A percentile compares a stretch with the other conserved stretches of the same genome.
Conservation (phyloP, 2,888 invertebrate species). For the Amiota communis region DNA sequence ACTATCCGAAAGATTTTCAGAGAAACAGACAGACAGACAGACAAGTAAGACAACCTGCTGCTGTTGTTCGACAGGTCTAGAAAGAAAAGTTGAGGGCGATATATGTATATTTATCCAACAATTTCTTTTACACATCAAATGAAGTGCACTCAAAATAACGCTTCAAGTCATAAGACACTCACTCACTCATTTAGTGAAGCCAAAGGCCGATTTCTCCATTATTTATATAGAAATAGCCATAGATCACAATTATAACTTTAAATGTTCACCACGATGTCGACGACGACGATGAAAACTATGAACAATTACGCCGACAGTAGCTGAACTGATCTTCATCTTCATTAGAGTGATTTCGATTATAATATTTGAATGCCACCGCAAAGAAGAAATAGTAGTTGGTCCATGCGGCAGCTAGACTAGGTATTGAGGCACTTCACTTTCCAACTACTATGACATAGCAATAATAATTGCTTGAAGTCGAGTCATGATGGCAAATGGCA, state of each 20-base stretch:
- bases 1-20: too few relatives aligned
- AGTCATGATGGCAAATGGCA: slow-evolving; percentile 32
- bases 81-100: slow-evolving; percentile 37
- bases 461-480: slow-evolving; percentile 57
- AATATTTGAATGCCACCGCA: slow-evolving; percentile 64
- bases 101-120: slow-evolving; percentile 48
- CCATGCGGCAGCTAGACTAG: slow-evolving; percentile 1
- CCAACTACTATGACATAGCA: slow-evolving; percentile 63
- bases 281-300: neutral
- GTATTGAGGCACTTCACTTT: slow-evolving; percentile 57
- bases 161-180: slow-evolving; percentile 33
- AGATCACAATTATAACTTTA: slow-evolving; percentile 53
- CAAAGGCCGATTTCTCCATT: slow-evolving; percentile 51
- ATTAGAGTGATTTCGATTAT: slow-evolving; percentile 68
- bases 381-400: slow-evolving; percentile 17
- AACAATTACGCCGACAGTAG: slow-evolving; percentile 69
- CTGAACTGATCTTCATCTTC: slow-evolving; percentile 69
- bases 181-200: slow-evolving; percentile 37
- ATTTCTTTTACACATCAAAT: slow-evolving; percentile 51
- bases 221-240: slow-evolving; percentile 40
- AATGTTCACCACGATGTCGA: neutral
- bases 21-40: neutral
- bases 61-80: slow-evolving; percentile 28
- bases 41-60: slow-evolving; percentile 57
- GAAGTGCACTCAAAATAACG: slow-evolving; percentile 54